Percentiles rank a stretch among this genome's conserved stretches.
These are phyloP conservation scores for Schizaphis graminum DNA, from an alignment of 2,888 invertebrate genomes.

Conservation along the genomic window DNA sequence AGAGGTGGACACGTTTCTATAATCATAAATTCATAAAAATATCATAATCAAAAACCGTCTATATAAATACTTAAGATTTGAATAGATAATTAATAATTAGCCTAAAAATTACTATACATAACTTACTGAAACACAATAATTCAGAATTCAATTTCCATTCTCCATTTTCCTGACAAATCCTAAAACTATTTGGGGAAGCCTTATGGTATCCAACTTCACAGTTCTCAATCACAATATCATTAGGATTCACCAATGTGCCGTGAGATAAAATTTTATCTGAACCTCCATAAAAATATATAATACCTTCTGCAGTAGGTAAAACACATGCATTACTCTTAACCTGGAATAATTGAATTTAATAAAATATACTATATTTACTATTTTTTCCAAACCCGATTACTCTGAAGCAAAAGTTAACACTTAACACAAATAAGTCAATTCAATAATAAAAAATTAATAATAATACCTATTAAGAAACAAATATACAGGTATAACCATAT, in stretches of 20 bases:
- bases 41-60: neutral
- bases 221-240: neutral
- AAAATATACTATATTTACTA: too few species aligned
- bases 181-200: neutral
- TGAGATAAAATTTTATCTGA: neutral
- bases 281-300: neutral
- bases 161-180: constrained; percentile 2
- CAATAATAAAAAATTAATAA: too few species aligned
- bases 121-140: constrained; percentile 54
- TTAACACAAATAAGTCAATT: too few species aligned
- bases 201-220: constrained; percentile 48
- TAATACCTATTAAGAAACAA: neutral
- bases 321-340: neutral
- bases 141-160: constrained; percentile 2
- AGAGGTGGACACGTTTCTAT: constrained; percentile 67
- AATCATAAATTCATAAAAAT: constrained; percentile 34
- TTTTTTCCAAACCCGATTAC: too few species aligned
- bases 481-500: too few species aligned
- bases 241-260: neutral
- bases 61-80: neutral
- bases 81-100: neutral
- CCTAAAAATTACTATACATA: neutral
- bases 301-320: constrained; percentile 3
- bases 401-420: too few species aligned
- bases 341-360: too few species aligned